phyloP scores from a whole-genome alignment of 2,888 invertebrate species.

The Drosophila longiperda region DNA sequence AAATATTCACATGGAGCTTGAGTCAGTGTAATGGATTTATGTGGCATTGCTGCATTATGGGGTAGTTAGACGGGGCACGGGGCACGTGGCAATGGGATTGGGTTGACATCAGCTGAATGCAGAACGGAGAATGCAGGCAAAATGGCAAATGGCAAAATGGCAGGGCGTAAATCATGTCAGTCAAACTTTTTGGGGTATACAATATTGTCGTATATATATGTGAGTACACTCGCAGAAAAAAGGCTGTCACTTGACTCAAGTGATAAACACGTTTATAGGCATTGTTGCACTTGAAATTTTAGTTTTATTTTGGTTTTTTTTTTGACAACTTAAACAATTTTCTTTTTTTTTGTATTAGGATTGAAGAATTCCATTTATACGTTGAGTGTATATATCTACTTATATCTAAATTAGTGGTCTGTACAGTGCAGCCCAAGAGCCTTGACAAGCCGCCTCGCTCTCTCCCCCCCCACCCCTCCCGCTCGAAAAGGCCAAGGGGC shows the following conservation, averaged over 20 bases:
- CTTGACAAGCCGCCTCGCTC: slow-evolving; percentile 7
- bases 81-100: slow-evolving; percentile 22
- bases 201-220: not conserved
- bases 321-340: not conserved
- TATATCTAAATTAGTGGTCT: not conserved
- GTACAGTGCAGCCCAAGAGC: slow-evolving; percentile 3
- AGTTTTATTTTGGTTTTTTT: not conserved
- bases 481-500: slow-evolving; percentile 28
- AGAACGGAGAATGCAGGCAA: slow-evolving; percentile 29
- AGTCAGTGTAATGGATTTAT: slow-evolving; percentile 33
- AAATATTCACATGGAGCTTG: slow-evolving; percentile 31
- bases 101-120: slow-evolving; percentile 48
- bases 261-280: no score
- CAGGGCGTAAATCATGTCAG: slow-evolving; percentile 55
- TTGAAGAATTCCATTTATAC: not conserved
- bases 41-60: slow-evolving; percentile 29
- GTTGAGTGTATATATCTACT: not conserved
- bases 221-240: not conserved
- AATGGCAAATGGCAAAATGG: slow-evolving; percentile 16
- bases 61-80: not conserved
- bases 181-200: slow-evolving; percentile 3
- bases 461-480: no score
- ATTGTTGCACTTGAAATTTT: not conserved
- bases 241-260: not conserved
- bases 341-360: not conserved